Conservation (phyloP, 2,888 invertebrate genomes). For the Rhamphomyia laevipes region DNA sequence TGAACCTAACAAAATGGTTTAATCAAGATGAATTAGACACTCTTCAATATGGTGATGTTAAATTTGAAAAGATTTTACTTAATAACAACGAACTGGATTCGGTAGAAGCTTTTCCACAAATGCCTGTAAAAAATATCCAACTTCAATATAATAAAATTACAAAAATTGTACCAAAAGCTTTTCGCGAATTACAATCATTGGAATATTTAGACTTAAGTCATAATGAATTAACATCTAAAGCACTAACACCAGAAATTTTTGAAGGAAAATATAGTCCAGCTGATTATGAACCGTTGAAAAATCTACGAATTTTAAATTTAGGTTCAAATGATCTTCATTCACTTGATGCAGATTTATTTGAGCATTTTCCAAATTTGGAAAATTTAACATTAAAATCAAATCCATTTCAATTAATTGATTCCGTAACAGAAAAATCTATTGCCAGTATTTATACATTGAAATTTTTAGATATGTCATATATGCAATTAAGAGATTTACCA, state of each 20-base stretch:
- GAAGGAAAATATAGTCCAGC: constrained; percentile 39
- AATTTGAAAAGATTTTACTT: constrained; percentile 27
- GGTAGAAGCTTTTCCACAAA: constrained; percentile 39
- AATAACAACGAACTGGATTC: constrained; percentile 27
- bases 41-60: constrained; percentile 22
- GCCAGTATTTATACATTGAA: constrained; percentile 22
- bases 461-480: constrained; percentile 53
- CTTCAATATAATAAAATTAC: constrained; percentile 52
- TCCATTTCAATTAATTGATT: constrained; percentile 54
- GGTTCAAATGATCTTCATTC: constrained; percentile 59
- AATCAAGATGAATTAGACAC: constrained; percentile 43
- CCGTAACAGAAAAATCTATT: constrained; percentile 51
- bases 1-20: constrained; percentile 41
- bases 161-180: constrained; percentile 48
- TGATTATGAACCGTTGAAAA: constrained; percentile 24
- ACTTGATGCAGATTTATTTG: constrained; percentile 60
- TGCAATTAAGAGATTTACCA: constrained; percentile 49
- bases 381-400: constrained; percentile 62
- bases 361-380: constrained; percentile 56
- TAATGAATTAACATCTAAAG: constrained; percentile 50
- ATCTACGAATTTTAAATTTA: constrained; percentile 38
- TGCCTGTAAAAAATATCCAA: constrained; percentile 42
- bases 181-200: constrained; percentile 50
- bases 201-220: constrained; percentile 54
- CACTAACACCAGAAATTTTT: constrained; percentile 52